Evolutionary conservation across 2,113 vertebrate genomes (phyloP).

Genomic region (Coreoperca whiteheadi): DNA sequence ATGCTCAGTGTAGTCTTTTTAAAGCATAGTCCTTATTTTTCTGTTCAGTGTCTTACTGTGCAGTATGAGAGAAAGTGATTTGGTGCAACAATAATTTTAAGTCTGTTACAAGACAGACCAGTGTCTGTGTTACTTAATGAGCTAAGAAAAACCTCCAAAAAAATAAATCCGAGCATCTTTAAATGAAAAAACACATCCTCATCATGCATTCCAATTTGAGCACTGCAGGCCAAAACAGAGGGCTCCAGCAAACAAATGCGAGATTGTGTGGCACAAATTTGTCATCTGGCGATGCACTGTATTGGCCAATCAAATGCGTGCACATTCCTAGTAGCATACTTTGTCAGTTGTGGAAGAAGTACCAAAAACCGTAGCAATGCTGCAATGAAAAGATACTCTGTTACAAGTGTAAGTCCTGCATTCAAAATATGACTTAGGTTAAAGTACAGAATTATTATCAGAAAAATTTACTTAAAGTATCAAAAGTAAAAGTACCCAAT

Average conservation of each 20-base stretch:
- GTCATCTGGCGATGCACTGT: neutral
- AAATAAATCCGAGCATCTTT: neutral
- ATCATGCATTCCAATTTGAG: neutral
- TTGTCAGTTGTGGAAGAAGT: neutral
- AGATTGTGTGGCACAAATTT: neutral
- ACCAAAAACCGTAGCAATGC: neutral
- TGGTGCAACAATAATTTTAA: neutral
- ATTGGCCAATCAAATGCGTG: neutral
- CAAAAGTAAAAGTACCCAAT: too few relatives aligned
- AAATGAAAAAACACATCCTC: neutral
- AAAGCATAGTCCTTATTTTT: too few relatives aligned
- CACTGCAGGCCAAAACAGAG: neutral
- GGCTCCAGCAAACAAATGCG: neutral
- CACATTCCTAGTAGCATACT: neutral
- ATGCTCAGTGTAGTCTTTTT: too few relatives aligned
- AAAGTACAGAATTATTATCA: too few relatives aligned
- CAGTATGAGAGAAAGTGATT: neutral
- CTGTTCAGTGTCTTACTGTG: neutral
- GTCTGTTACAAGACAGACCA: too few relatives aligned
- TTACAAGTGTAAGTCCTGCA: too few relatives aligned
- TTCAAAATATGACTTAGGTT: too few relatives aligned
- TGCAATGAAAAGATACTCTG: neutral
- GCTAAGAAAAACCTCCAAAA: neutral
- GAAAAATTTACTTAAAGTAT: too few relatives aligned
- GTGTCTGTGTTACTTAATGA: neutral